Evolutionary conservation across 2,888 invertebrate genomes (phyloP).

Genomic region (Drosophila neutralis): DNA sequence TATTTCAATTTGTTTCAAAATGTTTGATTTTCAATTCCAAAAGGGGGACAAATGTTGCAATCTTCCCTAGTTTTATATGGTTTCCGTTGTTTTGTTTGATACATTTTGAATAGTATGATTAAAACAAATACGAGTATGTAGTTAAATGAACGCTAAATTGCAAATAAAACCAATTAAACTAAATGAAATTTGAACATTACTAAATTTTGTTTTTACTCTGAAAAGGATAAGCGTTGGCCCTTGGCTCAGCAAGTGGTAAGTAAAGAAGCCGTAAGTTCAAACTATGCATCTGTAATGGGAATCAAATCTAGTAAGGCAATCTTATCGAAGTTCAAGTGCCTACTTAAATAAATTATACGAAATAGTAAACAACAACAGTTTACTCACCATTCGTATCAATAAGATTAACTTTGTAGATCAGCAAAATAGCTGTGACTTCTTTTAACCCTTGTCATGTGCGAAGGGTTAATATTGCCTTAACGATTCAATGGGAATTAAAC

Average conservation of each 20-base stretch:
- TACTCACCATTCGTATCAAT: conserved; percentile 2
- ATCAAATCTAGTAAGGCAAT: background rate
- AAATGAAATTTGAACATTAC: conserved; percentile 18
- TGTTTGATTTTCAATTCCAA: conserved; percentile 28
- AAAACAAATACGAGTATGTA: conserved; percentile 64
- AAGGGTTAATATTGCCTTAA: conserved; percentile 50
- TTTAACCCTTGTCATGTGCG: conserved; percentile 1
- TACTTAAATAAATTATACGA: background rate
- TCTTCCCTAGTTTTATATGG: conserved; percentile 41
- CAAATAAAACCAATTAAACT: conserved; percentile 73
- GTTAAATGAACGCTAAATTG: conserved; percentile 77
- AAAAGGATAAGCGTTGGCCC: background rate
- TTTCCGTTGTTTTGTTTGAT: conserved; percentile 61
- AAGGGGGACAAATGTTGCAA: conserved; percentile 26
- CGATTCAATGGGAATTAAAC: background rate
- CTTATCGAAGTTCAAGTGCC: conserved; percentile 17
- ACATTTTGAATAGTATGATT: conserved; percentile 55
- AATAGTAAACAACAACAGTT: background rate
- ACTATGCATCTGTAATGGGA: background rate
- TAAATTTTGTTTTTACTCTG: background rate
- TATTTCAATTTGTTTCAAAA: conserved; percentile 51
- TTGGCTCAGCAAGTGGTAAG: background rate
- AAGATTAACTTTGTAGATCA: background rate
- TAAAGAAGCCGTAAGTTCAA: background rate
- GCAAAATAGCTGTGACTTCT: background rate